phyloP scores from a whole-genome alignment of 1,140 invertebrate species.

The Pachyrhynchus sulphureomaculatus region DNA sequence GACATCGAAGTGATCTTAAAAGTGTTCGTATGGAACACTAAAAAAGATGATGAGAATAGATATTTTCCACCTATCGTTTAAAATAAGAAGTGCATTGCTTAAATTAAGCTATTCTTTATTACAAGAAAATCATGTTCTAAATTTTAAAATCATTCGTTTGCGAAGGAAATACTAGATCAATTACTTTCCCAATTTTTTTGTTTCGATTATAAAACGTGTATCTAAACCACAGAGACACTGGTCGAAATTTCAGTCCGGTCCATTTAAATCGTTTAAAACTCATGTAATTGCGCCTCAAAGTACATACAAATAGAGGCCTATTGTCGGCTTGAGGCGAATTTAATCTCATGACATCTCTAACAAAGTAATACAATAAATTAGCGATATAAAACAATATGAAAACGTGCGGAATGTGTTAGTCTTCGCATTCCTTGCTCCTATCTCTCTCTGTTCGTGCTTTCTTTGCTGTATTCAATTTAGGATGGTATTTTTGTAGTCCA shows the following conservation, averaged over 20 bases:
- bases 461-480: constrained; percentile 4
- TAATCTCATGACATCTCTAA: constrained; percentile 47
- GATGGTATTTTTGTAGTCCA: no score
- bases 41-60: no score
- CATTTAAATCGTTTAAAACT: constrained; percentile 10
- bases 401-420: constrained; percentile 45
- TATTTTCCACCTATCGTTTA: no score
- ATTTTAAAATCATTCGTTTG: no score
- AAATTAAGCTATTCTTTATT: no score
- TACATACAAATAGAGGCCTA: constrained; percentile 21
- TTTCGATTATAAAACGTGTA: not conserved
- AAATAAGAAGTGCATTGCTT: no score
- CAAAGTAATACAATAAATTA: constrained; percentile 50
- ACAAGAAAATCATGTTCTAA: no score
- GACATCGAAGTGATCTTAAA: no score
- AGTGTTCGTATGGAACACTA: no score
- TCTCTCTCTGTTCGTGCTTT: constrained; percentile 17
- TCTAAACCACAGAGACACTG: not conserved
- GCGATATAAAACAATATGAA: constrained; percentile 50
- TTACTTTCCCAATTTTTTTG: no score
- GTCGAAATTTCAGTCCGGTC: not conserved
- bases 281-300: constrained; percentile 13
- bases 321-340: constrained; percentile 34
- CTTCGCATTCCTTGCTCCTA: constrained; percentile 45
- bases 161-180: no score